Conservation (phyloP, 2,113 vertebrate species). For the Todiramphus chloris region DNA sequence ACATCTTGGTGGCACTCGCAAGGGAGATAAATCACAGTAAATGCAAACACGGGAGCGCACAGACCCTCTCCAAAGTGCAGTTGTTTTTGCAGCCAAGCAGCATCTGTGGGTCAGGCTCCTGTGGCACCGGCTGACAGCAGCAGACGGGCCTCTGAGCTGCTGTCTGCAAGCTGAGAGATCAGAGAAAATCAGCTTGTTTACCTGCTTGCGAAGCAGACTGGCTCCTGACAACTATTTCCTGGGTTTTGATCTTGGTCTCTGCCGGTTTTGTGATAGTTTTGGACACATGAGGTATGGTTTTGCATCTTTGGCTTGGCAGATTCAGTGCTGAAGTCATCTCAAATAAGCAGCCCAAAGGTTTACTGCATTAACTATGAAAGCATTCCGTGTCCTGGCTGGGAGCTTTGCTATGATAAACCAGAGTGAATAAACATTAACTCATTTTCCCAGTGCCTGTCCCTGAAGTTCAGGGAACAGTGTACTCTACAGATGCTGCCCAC, state of each 20-base stretch:
- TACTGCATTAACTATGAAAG: constrained; percentile 1
- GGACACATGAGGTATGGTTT: background rate
- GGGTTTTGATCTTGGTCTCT: constrained; percentile 19
- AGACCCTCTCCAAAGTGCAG: background rate
- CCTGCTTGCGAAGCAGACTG: constrained; percentile 13
- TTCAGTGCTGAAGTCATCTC: background rate
- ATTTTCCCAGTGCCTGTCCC: background rate
- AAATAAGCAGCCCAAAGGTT: background rate
- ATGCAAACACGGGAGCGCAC: background rate
- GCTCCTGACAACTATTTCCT: constrained; percentile 21
- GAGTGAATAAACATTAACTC: background rate
- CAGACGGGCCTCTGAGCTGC: background rate
- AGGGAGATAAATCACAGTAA: background rate
- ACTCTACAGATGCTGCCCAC: background rate
- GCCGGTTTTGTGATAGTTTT: constrained; percentile 4
- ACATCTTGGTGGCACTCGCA: background rate
- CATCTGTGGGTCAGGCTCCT: background rate
- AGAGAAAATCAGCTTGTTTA: constrained; percentile 29
- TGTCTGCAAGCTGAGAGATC: background rate
- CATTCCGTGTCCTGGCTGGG: fast-evolving
- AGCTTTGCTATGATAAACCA: background rate
- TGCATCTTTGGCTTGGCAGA: constrained; percentile 40
- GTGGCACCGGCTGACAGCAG: background rate
- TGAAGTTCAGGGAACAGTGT: background rate
- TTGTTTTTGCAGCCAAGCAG: background rate